Percentiles rank a stretch among this genome's conserved stretches.
Evolutionary conservation across 2,888 invertebrate species (phyloP).

Genomic region (Drosophila anomelani): DNA sequence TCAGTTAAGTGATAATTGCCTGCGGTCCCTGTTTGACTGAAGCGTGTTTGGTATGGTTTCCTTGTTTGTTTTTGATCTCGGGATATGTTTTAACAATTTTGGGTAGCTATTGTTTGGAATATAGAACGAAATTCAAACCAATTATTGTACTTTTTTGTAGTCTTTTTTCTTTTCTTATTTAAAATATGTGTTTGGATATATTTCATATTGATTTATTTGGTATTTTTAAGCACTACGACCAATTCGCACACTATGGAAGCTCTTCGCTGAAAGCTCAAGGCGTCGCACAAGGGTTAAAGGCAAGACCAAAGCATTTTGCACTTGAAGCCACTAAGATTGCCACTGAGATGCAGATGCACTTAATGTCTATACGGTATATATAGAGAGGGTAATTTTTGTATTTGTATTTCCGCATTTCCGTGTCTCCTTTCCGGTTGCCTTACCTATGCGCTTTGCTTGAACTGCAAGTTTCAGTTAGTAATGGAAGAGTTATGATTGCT

Average conservation of each 20-base stretch:
- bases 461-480: conserved; percentile 63
- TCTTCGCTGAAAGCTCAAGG: conserved; percentile 60
- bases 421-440: conserved; percentile 54
- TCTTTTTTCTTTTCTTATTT: conserved; percentile 38
- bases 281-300: conserved; percentile 51
- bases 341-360: conserved; percentile 51
- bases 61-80: conserved; percentile 17
- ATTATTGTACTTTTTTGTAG: conserved; percentile 50
- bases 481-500: not conserved
- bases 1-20: not conserved
- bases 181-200: conserved; percentile 51
- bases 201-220: conserved; percentile 40
- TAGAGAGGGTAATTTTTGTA: conserved; percentile 26
- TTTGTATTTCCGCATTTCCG: conserved; percentile 25
- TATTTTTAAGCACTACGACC: conserved; percentile 69
- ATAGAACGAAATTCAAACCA: conserved; percentile 83
- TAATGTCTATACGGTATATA: conserved; percentile 32
- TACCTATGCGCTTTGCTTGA: conserved; percentile 57
- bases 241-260: conserved; percentile 64
- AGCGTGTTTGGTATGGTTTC: conserved; percentile 43
- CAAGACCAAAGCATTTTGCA: conserved; percentile 71
- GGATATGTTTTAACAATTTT: conserved; percentile 42
- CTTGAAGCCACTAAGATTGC: conserved; percentile 57
- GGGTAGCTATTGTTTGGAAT: conserved; percentile 64
- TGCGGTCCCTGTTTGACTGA: conserved; percentile 34